Base-by-base conservation (phyloP, 2,113 vertebrate species). In the Fulmarus glacialis region DNA sequence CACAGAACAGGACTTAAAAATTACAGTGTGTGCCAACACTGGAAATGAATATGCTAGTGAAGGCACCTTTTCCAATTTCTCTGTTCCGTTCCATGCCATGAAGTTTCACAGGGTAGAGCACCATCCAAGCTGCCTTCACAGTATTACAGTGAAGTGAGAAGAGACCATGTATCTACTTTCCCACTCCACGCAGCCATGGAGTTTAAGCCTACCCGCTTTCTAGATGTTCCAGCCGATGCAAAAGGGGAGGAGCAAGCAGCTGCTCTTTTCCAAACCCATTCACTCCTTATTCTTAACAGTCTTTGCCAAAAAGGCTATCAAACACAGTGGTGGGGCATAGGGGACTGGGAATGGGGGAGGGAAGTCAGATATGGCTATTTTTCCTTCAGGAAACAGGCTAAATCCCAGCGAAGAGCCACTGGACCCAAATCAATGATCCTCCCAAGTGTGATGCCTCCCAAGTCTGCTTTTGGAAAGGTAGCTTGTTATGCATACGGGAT, bases 401-500 rank as follows among this genome's bases (percentile, higher is more conserved):
- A 63, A 83, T 90, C 34, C 36, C 40, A 34, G 48, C 7, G 24
- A 71, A 71, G 27, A 43, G 27, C 21, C 45, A 8, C 75, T 78
- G 90, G 30, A 93, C 40, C 47, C 18, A 73, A 94, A 55, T 9
- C 43, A 68, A 32, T 53, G 64, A 71, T 56, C 27, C 18, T n/a
- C 40, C 40, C 40, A 47, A 84, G 3, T 22, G 17, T 87, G 38
- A 27, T 79, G 64, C 68, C 38, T 94, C 80, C 26, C 14, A 55
- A 89, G 26, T 40, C 43, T 79, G 58, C 55, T 79, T 73, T 96
- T 93, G 73, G 87, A 96, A 97, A 97, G 86, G 47, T 88, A 96
- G 70, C 62, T 93, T 97, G 94, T 90, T 96, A 94, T 70, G 85
- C 92, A 82, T 87, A 93, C 43, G 84, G 47, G 52, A 95, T 98